Evolutionary conservation across 2,888 invertebrate genomes (phyloP), one percentile per base, ranked within the genome.

Genomic region (Elysia crispata): DNA sequence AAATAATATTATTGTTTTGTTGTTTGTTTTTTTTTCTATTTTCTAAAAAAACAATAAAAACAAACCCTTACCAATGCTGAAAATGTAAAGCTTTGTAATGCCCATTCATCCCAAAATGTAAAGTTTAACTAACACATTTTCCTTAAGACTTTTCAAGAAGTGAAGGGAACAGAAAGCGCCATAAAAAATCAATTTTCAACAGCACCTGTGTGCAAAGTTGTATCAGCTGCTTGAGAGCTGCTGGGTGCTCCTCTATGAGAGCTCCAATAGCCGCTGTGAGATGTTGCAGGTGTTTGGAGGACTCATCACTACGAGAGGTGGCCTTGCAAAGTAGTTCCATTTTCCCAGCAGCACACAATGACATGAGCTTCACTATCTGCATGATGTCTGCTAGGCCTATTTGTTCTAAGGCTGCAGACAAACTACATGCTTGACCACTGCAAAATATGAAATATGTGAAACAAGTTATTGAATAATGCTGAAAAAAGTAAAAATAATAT

Each of bases 351-450:
- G 94, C 94, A 66, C 94, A 93, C 77, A 94, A 89, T 31, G 94
- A 94, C 94, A 94, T 94, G 33, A 94, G 91, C 18, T 93, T 92
- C 0, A 94, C 93, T 0, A 94, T 93, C 86, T 94, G 93, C 77
- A 93, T 92, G 54, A 94, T 94, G 89, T 94, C 94, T 1, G 93
- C 93, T 79, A 95, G 90, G n/a, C 93, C 93, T 41, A 94, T 92
- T 20, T 92, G 91, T 81, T 92, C 91, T 76, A 94, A 88, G 3
- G 93, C 93, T 41, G 91, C 90, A 0, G 92, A 91, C 72, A 93
- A 87, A 83, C 92, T 92, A 84, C 93, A 93, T 1, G 92, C 91
- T 73, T 91, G 90, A 18, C 92, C 92, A 88, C 93, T 93, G 87
- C 31, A 79, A 74, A 41, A 41, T 41, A 41, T 41, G 11, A 41